A percentile compares a stretch with the other conserved stretches of the same genome.
Evolutionary conservation across 2,888 invertebrate genomes (phyloP).

Genomic region (Dioctria rufipes): DNA sequence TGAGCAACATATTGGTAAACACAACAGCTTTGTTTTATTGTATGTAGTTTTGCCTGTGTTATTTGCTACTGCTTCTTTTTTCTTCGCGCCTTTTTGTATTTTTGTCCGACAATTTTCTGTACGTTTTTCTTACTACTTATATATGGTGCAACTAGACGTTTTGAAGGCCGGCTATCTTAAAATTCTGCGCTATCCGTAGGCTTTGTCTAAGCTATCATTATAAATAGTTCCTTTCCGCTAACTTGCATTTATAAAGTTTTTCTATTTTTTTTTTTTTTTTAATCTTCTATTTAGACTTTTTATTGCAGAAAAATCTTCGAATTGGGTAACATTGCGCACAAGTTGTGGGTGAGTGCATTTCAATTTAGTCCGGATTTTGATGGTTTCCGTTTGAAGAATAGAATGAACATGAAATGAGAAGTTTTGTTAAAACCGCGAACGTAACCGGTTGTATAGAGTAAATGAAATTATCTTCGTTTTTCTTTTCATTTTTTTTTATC

Average conservation of each 20-base stretch:
- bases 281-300: neutral
- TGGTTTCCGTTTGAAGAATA: conserved; percentile 51
- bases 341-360: conserved; percentile 53
- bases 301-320: conserved; percentile 1
- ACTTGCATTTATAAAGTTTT: conserved; percentile 32
- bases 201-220: conserved; percentile 47
- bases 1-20: conserved; percentile 40
- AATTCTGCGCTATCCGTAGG: conserved; percentile 18
- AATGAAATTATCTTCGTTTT: conserved; percentile 14
- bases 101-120: neutral
- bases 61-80: conserved; percentile 12
- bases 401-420: conserved; percentile 32
- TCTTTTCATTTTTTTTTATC: neutral
- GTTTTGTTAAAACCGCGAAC: conserved; percentile 6
- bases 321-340: conserved; percentile 50
- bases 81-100: conserved; percentile 31
- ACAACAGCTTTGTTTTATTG: neutral
- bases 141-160: conserved; percentile 43
- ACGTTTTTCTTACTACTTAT: neutral
- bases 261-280: conserved; percentile 16
- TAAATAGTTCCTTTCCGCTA: conserved; percentile 55
- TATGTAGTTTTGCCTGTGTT: neutral
- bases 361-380: conserved; percentile 54
- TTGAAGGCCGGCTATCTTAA: conserved; percentile 52
- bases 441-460: conserved; percentile 24